These are phyloP conservation scores for Drosophila imparisetae DNA, from an alignment of 2,888 invertebrate genomes.

Conservation along the genomic window DNA sequence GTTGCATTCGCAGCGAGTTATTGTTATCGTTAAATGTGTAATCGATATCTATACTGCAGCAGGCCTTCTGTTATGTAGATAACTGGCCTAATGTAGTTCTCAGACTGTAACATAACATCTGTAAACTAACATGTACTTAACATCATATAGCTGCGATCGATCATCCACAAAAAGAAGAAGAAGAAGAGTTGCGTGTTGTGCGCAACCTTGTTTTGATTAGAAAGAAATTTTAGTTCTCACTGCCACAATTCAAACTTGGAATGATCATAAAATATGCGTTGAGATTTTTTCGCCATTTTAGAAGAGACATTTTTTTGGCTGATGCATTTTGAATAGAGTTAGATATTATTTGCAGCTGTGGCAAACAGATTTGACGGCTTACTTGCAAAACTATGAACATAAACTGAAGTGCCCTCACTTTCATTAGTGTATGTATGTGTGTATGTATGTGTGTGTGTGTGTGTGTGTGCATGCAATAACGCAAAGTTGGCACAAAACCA, in stretches of 20 bases:
- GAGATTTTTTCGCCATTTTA: neutral
- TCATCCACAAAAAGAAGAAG: too few species aligned
- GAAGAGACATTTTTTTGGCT: neutral
- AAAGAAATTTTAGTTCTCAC: too few species aligned
- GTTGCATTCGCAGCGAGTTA: neutral
- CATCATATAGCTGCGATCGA: too few species aligned
- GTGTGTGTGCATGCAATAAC: slow-evolving; percentile 44
- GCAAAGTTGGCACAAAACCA: slow-evolving; percentile 70
- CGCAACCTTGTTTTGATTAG: too few species aligned
- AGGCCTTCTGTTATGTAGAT: too few species aligned
- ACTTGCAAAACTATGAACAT: slow-evolving; percentile 25
- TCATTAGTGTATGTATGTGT: slow-evolving; percentile 49
- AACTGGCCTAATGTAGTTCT: too few species aligned
- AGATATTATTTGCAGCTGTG: slow-evolving; percentile 1
- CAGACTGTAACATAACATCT: too few species aligned
- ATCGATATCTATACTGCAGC: neutral
- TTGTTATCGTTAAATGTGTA: neutral
- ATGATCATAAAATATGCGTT: neutral
- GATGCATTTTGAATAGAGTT: slow-evolving; percentile 16
- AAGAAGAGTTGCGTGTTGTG: too few species aligned
- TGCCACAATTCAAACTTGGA: neutral
- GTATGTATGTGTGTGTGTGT: slow-evolving; percentile 15
- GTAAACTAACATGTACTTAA: too few species aligned
- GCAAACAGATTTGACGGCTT: slow-evolving; percentile 11
- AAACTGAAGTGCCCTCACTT: slow-evolving; percentile 25